A percentile compares a stretch with the other conserved stretches of the same genome.
phyloP scores from a whole-genome alignment of 2,113 vertebrate species.

The Syngnathoides biaculeatus region DNA sequence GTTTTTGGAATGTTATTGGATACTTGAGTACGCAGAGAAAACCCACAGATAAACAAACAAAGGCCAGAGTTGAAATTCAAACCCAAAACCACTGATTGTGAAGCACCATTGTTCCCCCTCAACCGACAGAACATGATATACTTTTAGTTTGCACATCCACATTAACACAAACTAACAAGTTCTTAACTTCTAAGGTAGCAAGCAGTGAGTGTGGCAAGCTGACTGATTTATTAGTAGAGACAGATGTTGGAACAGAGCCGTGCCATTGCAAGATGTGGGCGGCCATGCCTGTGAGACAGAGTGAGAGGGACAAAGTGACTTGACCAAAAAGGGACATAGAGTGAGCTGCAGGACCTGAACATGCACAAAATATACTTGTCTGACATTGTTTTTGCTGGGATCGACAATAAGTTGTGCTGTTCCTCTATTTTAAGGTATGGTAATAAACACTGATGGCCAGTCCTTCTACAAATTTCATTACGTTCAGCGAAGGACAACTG shows the following conservation, averaged over 20 bases:
- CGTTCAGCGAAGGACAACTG: neutral
- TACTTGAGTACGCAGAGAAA: too few species aligned
- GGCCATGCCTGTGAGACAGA: conserved; percentile 3
- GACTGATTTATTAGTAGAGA: conserved; percentile 2
- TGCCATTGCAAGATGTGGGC: conserved; percentile 3
- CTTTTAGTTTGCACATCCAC: neutral
- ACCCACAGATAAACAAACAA: too few species aligned
- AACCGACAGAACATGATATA: neutral
- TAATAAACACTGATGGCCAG: neutral
- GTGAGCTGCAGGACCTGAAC: neutral
- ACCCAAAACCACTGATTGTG: too few species aligned
- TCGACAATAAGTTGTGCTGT: neutral
- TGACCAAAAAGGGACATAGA: neutral
- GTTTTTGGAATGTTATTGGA: too few species aligned
- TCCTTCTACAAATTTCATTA: neutral
- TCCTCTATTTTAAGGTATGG: neutral
- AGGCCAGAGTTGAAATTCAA: too few species aligned
- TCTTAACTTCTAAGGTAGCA: neutral
- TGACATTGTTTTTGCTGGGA: neutral
- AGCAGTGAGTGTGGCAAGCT: neutral
- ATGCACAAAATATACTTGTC: neutral
- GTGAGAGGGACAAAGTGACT: conserved; percentile 1
- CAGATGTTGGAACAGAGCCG: conserved; percentile 2
- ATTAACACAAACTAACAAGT: neutral
- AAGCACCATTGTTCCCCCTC: neutral